phyloP scores from a whole-genome alignment of 1,140 invertebrate genomes.

The Lasioglossum albipes region DNA sequence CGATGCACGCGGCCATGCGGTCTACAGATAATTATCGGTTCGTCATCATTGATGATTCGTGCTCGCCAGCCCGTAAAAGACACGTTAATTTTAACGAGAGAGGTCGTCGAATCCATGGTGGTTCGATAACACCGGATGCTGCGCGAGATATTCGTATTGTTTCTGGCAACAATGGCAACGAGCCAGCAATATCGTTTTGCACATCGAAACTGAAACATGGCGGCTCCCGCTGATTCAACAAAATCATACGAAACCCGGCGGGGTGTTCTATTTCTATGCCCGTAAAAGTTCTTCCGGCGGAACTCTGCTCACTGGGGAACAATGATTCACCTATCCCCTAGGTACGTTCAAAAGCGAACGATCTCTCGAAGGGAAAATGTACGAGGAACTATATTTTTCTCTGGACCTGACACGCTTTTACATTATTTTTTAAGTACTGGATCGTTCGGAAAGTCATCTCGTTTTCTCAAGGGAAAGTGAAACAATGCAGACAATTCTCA shows the following conservation, averaged over 20 bases:
- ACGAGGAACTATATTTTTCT: too few species aligned
- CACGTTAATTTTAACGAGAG: constrained; percentile 31
- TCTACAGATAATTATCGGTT: constrained; percentile 49
- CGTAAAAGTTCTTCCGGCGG: neutral
- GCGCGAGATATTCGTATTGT: neutral
- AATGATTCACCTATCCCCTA: neutral
- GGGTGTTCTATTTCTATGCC: constrained; percentile 19
- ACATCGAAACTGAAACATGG: constrained; percentile 16
- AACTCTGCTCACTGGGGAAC: too few species aligned
- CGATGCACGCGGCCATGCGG: constrained; percentile 38
- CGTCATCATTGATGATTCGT: constrained; percentile 5
- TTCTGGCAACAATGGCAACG: constrained; percentile 10
- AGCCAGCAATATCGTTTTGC: neutral
- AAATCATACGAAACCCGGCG: neutral
- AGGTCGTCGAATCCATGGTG: constrained; percentile 18
- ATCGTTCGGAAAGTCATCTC: too few species aligned
- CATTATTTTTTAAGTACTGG: too few species aligned
- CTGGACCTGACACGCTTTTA: too few species aligned
- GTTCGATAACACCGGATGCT: constrained; percentile 4
- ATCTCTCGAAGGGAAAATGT: too few species aligned
- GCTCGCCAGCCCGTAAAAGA: neutral
- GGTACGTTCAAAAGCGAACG: too few species aligned
- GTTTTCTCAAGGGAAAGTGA: too few species aligned
- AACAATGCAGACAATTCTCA: too few species aligned
- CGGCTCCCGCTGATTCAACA: neutral